These are phyloP conservation scores for Actinia equina DNA, from an alignment of 64 coral and sea anemone genomes.

Conservation along the genomic window DNA sequence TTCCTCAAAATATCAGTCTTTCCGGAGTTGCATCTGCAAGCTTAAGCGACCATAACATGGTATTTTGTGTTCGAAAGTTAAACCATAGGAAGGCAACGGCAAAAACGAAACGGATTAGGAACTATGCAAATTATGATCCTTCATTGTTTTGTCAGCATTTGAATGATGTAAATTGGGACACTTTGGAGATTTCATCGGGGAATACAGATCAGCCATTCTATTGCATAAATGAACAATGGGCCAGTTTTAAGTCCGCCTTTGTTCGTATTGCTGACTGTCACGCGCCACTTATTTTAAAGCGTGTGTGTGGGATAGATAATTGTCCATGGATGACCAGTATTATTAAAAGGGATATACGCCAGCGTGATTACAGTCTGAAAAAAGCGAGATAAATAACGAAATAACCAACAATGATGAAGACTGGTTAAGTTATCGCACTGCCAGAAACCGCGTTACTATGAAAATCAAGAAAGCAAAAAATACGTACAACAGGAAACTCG, in stretches of 20 bases:
- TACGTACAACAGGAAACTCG: constrained; percentile 1
- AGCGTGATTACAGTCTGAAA: constrained; percentile 33
- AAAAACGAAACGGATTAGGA: not conserved
- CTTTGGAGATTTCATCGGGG: too few relatives aligned
- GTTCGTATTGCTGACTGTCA: constrained; percentile 28
- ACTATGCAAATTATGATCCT: not conserved
- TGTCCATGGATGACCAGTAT: constrained; percentile 53
- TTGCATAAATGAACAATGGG: constrained; percentile 29
- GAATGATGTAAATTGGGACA: constrained; percentile 29
- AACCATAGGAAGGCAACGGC: not conserved
- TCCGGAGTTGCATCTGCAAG: constrained; percentile 27
- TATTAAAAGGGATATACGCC: constrained; percentile 31
- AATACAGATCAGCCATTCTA: not conserved
- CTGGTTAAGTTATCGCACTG: not conserved
- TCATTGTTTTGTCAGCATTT: constrained; percentile 7
- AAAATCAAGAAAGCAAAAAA: not conserved
- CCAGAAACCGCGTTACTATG: constrained; percentile 21
- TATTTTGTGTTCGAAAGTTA: constrained; percentile 34
- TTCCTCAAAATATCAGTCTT: constrained; percentile 22
- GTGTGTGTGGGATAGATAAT: constrained; percentile 22
- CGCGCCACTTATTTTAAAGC: constrained; percentile 12
- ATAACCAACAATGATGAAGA: constrained; percentile 11
- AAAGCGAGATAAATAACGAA: too few relatives aligned
- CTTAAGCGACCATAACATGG: constrained; percentile 49
- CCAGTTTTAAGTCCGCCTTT: constrained; percentile 4